These are phyloP conservation scores for Cylindroiulus punctatus DNA, from an alignment of 2,888 invertebrate species.

Conservation along the genomic window DNA sequence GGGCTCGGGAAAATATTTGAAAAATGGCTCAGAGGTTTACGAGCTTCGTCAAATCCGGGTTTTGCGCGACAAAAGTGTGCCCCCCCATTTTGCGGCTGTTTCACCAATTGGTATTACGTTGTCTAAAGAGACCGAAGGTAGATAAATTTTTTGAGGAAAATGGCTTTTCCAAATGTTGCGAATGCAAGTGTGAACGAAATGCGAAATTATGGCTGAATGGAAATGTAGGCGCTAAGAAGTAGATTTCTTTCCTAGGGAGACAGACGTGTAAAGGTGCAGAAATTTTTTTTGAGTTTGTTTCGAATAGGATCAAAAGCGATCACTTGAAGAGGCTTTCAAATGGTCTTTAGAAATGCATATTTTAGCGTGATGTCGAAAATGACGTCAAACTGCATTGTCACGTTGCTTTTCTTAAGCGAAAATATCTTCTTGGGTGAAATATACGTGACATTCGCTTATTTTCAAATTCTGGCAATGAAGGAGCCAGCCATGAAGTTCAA, in stretches of 20 bases:
- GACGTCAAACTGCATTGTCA: background rate
- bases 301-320: background rate
- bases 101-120: background rate
- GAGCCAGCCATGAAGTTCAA: background rate
- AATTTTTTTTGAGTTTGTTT: background rate
- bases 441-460: background rate
- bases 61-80: background rate
- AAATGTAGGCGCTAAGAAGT: background rate
- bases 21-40: background rate
- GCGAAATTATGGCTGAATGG: background rate
- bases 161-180: background rate
- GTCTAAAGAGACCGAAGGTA: background rate
- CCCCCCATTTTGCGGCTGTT: background rate
- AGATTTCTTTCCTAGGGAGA: background rate
- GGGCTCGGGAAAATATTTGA: background rate
- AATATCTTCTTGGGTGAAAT: background rate
- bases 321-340: background rate
- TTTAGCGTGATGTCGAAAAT: background rate
- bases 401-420: background rate
- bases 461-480: background rate
- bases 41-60: slow-evolving; percentile 2
- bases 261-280: background rate
- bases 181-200: background rate
- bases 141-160: background rate
- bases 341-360: slow-evolving; percentile 28